Conservation (phyloP, 2,113 vertebrate genomes). For the Benitochromis conjunctus region DNA sequence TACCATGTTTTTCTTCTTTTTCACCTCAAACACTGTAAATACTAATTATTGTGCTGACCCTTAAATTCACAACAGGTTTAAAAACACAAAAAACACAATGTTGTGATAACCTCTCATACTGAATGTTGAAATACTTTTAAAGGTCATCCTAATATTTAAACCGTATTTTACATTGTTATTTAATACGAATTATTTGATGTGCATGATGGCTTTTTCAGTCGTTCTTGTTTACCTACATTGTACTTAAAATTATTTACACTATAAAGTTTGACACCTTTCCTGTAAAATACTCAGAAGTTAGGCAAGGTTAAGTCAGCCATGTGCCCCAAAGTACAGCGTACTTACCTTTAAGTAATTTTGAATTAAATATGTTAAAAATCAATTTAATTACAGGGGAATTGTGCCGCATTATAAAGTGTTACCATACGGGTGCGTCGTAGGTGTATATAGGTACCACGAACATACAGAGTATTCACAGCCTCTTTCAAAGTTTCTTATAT, state of each 20-base stretch:
- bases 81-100: neutral
- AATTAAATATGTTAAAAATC: neutral
- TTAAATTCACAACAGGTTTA: neutral
- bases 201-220: neutral
- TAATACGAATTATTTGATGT: too few relatives aligned
- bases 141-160: neutral
- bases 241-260: neutral
- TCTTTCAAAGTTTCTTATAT: neutral
- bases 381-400: neutral
- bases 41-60: neutral
- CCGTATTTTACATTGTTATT: neutral
- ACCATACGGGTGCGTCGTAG: neutral
- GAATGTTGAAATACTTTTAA: neutral
- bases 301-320: neutral
- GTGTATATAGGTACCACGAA: neutral
- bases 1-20: rapidly evolving
- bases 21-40: neutral
- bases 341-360: neutral
- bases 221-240: neutral
- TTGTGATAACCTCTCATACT: neutral
- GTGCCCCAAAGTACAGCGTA: neutral
- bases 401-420: neutral
- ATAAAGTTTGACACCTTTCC: neutral
- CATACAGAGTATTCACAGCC: neutral
- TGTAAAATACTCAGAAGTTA: neutral